Conservation (phyloP, 2,113 vertebrate species). For the Orcinus orca region DNA sequence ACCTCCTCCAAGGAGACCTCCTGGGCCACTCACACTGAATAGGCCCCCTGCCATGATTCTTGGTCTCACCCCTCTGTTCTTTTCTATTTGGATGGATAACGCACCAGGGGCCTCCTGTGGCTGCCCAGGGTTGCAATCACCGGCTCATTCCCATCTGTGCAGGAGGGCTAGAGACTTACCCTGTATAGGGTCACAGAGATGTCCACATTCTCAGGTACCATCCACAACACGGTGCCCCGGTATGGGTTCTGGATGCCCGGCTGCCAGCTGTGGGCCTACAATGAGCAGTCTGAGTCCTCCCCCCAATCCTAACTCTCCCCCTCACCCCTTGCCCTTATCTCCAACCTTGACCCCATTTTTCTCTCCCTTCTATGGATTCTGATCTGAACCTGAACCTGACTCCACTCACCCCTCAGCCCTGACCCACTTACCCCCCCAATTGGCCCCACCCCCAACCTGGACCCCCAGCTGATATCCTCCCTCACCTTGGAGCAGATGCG, state of each 20-base stretch:
- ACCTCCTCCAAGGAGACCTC: neutral
- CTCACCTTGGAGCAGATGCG: constrained; percentile 93
- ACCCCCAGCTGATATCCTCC: neutral
- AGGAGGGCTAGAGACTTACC: constrained; percentile 78
- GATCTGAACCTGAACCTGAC: neutral
- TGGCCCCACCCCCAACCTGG: neutral
- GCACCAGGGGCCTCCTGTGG: too few species aligned
- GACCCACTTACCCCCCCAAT: neutral
- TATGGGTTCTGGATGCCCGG: constrained; percentile 94
- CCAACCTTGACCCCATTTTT: neutral
- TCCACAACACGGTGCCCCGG: constrained; percentile 92
- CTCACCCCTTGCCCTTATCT: neutral
- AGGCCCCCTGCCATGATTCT: neutral
- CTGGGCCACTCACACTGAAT: neutral
- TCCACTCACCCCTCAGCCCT: neutral
- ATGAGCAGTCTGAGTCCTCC: neutral
- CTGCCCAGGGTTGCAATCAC: neutral
- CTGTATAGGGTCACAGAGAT: constrained; percentile 93
- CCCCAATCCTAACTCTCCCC: neutral
- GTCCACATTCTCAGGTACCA: constrained; percentile 93
- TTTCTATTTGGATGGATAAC: neutral
- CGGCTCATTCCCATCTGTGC: neutral
- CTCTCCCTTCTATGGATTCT: neutral
- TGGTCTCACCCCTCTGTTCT: neutral
- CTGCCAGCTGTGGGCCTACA: constrained; percentile 92